These are phyloP conservation scores for Atrichornis clamosus DNA, from an alignment of 2,113 vertebrate species.

Conservation along the genomic window DNA sequence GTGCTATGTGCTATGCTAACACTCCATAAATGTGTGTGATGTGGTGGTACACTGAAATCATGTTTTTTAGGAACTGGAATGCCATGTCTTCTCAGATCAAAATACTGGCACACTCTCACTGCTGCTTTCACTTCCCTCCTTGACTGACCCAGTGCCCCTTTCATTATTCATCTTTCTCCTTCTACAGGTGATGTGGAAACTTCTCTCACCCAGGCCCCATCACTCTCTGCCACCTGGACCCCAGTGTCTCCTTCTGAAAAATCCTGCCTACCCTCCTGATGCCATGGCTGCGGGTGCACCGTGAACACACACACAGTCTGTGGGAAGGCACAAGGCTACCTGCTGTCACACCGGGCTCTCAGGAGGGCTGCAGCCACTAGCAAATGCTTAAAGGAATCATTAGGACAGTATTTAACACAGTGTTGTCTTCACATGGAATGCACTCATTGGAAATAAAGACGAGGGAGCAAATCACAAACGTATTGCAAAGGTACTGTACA, in stretches of 20 bases:
- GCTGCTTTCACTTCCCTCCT: not conserved
- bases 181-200: not conserved
- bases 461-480: not conserved
- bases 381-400: not conserved
- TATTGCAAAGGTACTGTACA: not conserved
- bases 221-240: not conserved
- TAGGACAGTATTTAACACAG: not conserved
- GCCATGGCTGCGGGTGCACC: not conserved
- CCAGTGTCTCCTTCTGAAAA: not conserved
- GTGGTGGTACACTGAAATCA: not conserved
- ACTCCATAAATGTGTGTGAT: not conserved
- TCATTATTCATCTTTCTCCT: not conserved
- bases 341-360: not conserved
- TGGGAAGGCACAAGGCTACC: not conserved
- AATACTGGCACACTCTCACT: not conserved
- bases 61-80: not conserved
- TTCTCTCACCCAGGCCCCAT: not conserved
- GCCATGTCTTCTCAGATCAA: not conserved
- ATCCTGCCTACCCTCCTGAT: not conserved
- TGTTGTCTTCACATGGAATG: not conserved
- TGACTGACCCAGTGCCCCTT: not conserved
- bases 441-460: not conserved
- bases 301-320: not conserved
- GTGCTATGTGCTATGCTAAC: too few species aligned
- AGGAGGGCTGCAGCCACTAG: not conserved